Evolutionary conservation across 2,113 vertebrate genomes (phyloP).

Genomic region (Orycteropus afer): DNA sequence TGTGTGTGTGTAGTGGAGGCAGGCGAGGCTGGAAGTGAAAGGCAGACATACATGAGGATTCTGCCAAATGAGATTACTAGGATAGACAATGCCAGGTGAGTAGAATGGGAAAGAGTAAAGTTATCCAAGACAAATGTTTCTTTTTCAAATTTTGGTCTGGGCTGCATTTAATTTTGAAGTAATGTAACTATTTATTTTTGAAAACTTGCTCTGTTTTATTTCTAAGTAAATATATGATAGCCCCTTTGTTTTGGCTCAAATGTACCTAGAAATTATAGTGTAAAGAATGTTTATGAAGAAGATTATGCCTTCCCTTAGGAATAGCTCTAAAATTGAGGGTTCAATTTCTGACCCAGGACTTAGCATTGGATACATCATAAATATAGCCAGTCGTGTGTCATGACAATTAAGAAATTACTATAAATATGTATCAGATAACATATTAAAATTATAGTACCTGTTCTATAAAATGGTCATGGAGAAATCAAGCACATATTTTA

Average conservation of each 20-base stretch:
- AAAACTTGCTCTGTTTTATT: slow-evolving; percentile 22
- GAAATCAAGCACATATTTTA: slow-evolving; percentile 2
- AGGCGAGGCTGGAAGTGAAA: neutral
- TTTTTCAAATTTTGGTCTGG: neutral
- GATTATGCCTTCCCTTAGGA: neutral
- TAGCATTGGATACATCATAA: slow-evolving; percentile 7
- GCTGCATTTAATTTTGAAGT: neutral
- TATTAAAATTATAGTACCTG: neutral
- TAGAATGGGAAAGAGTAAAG: neutral
- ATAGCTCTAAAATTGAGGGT: slow-evolving; percentile 32
- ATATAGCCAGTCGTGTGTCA: neutral
- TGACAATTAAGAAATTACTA: slow-evolving; percentile 5
- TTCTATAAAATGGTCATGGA: slow-evolving; percentile 7
- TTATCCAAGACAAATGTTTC: neutral
- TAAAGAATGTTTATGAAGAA: slow-evolving; percentile 35
- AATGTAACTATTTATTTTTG: neutral
- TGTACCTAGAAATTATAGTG: neutral
- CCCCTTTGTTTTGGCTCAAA: slow-evolving; percentile 27
- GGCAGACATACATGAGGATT: neutral
- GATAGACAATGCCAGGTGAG: neutral
- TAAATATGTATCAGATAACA: neutral
- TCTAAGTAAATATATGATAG: slow-evolving; percentile 2
- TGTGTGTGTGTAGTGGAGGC: neutral
- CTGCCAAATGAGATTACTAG: neutral
- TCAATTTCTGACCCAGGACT: slow-evolving; percentile 5